Conservation (phyloP, 2,113 vertebrate species). For the Heterotis niloticus region DNA sequence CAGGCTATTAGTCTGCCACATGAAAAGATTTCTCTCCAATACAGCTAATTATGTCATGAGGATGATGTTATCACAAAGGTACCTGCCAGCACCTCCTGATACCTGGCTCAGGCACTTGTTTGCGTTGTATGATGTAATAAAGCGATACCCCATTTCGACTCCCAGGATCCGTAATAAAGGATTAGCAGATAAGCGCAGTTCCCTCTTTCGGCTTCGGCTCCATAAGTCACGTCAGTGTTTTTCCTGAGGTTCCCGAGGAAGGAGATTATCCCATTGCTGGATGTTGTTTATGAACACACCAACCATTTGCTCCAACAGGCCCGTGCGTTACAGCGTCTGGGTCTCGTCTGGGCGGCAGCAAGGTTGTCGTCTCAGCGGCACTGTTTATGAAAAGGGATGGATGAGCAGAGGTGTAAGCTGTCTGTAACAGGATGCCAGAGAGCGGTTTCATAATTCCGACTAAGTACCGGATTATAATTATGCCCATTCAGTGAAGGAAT, state of each 20-base stretch:
- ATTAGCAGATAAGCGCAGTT: neutral
- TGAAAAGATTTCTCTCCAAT: neutral
- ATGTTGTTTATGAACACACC: neutral
- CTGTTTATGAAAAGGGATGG: neutral
- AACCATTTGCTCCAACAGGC: neutral
- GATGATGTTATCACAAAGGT: neutral
- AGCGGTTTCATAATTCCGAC: neutral
- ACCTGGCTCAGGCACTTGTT: neutral
- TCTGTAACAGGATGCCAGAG: neutral
- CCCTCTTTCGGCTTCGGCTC: neutral
- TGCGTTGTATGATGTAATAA: constrained; percentile 7
- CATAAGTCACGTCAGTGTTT: neutral
- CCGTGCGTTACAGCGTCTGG: neutral
- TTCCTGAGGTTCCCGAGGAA: neutral
- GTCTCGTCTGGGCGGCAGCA: neutral
- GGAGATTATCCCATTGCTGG: neutral
- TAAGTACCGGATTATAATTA: neutral
- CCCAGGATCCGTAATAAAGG: neutral
- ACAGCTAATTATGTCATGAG: neutral
- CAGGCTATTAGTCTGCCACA: too few relatives aligned
- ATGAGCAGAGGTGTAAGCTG: neutral
- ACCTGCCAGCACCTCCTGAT: neutral
- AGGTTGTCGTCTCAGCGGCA: neutral
- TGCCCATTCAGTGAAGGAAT: neutral
- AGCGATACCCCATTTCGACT: neutral